These are phyloP conservation scores for Drosophila merina DNA, from an alignment of 2,888 invertebrate genomes.

Conservation along the genomic window DNA sequence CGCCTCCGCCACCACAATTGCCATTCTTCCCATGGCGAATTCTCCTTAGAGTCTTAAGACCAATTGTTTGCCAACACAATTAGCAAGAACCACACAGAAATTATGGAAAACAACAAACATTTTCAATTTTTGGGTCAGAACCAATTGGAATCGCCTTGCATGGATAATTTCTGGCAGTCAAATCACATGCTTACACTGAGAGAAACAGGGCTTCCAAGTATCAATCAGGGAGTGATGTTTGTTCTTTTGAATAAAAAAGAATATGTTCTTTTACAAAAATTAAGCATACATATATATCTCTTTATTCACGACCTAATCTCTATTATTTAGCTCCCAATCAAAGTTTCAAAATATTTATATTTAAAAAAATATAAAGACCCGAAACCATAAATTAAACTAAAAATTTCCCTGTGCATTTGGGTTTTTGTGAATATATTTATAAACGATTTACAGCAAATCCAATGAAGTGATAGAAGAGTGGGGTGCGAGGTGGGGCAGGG, in stretches of 20 bases:
- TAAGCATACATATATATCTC: background rate
- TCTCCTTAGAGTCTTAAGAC: background rate
- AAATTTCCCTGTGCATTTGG: conserved; percentile 6
- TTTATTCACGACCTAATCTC: background rate
- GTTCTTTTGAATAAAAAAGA: no score
- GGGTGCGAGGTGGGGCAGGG: background rate
- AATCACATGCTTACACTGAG: conserved; percentile 46
- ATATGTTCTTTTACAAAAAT: no score
- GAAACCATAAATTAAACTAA: background rate
- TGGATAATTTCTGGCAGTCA: conserved; percentile 64
- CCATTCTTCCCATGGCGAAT: conserved; percentile 71
- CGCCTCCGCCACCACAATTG: background rate
- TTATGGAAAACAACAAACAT: conserved; percentile 48
- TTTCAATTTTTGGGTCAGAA: conserved; percentile 62
- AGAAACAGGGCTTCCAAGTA: background rate
- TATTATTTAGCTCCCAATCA: background rate
- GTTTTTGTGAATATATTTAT: conserved; percentile 39
- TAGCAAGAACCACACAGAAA: conserved; percentile 57
- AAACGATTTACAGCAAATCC: conserved; percentile 60
- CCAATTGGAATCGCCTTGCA: conserved; percentile 67
- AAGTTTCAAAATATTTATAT: background rate
- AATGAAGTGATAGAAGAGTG: conserved; percentile 39
- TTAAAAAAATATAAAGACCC: background rate
- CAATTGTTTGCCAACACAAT: conserved; percentile 57
- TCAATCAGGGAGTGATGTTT: no score